Percentiles rank a stretch among this genome's conserved stretches.
Evolutionary conservation across 2,888 invertebrate species (phyloP).

Genomic region (Cremastobaeus sp.): DNA sequence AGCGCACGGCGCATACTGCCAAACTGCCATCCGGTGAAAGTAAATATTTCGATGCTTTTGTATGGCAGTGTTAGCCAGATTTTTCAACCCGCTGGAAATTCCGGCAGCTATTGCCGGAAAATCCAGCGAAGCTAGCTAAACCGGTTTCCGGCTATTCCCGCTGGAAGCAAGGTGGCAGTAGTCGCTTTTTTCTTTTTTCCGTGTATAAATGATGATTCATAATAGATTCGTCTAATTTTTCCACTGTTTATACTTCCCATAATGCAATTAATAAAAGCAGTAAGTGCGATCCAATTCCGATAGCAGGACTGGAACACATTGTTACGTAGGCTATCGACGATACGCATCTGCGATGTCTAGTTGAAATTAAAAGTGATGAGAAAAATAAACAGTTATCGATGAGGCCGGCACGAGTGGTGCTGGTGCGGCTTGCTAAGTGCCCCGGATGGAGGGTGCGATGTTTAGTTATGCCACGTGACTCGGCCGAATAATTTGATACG

Average conservation of each 20-base stretch:
- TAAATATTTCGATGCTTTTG: no score
- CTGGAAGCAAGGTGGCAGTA: no score
- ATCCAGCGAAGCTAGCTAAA: no score
- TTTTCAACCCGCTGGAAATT: no score
- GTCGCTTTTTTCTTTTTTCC: no score
- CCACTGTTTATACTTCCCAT: slow-evolving; percentile 66
- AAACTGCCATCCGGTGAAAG: no score
- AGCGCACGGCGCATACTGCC: no score
- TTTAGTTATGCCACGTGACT: slow-evolving; percentile 57
- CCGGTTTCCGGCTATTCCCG: no score
- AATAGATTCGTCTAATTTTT: slow-evolving; percentile 67
- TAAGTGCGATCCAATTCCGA: slow-evolving; percentile 74
- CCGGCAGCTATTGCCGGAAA: no score
- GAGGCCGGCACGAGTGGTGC: slow-evolving; percentile 54
- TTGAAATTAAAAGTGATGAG: slow-evolving; percentile 77
- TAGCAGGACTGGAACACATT: slow-evolving; percentile 66
- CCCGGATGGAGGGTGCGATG: slow-evolving; percentile 53
- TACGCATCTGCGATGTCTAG: slow-evolving; percentile 75
- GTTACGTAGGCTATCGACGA: slow-evolving; percentile 65
- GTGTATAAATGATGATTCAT: no score
- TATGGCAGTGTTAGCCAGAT: no score
- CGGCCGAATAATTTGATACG: slow-evolving; percentile 46
- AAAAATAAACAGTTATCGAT: slow-evolving; percentile 73
- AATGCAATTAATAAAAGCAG: slow-evolving; percentile 75
- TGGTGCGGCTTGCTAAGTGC: slow-evolving; percentile 60